Base-by-base conservation (phyloP, 2,888 invertebrate genomes). In the Himalopsyche japonica region DNA sequence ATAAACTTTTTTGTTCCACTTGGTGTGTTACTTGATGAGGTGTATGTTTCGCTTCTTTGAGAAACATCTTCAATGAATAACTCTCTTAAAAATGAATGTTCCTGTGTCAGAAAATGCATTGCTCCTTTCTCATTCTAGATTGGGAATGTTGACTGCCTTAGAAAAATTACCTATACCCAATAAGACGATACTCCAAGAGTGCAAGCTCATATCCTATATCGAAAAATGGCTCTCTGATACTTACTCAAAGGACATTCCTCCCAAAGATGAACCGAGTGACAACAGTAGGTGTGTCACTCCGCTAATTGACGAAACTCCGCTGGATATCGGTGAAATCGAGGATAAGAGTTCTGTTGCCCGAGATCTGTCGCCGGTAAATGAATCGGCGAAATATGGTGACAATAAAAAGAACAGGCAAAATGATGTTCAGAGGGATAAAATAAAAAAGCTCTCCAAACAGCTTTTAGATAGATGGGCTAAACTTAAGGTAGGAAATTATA, bases 111-210 rank as follows among this genome's bases (percentile, higher is more conserved):
- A 57, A 47, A 37, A 79, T 32, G 6, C 27, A 47, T 1, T 76
- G 27, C 27, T 76, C 24, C 30, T 70, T 47, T 70, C 70, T 70
- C 70, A 30, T 70, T 70, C 70, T 70, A 96, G 97, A 91, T 93
- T 94, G 87, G 95, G 95, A 88, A 93, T 96, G 89, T 91, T 99
- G 34, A 94, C 95, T 88, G 96, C 97, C 0, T 91, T 99, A 84
- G 95, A 95, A 87, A 94, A 95, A 30, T 93, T 99, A 87, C 98
- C 99, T 12, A 97, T 99, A 87, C 95, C 97, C 3, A 98, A 98
- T 90, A 98, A 97, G 91, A 98, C 97, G 0, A 95, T 98, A 93
- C 92, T 99, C 10, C 96, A 96, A 88, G 98, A 99, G 89, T 98
- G 97, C 88, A 97, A 98, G 88, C 96, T 99, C 87, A 93, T 97